phyloP scores from a whole-genome alignment of 64 coral and sea anemone genomes.

The Astreopora myriophthalma region DNA sequence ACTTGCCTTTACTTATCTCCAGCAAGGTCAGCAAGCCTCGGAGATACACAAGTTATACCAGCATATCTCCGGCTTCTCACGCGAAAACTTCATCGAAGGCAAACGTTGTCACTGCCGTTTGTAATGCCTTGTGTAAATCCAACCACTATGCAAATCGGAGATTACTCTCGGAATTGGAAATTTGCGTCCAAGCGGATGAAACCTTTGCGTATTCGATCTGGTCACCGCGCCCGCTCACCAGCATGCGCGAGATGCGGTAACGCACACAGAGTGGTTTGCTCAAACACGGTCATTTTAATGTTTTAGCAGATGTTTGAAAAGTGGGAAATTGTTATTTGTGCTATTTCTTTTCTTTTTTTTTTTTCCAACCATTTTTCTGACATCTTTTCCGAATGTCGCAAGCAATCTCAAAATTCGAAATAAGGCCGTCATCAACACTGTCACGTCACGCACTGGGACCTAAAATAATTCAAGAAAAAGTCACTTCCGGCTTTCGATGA shows the following conservation, averaged over 20 bases:
- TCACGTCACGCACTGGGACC: neutral
- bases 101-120: neutral
- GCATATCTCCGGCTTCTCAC: neutral
- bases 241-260: constrained; percentile 11
- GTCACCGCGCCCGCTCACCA: neutral
- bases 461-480: neutral
- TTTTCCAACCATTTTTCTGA: neutral
- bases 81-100: neutral
- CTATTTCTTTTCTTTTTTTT: neutral
- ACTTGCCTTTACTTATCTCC: constrained; percentile 17
- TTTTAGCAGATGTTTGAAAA: too few species aligned
- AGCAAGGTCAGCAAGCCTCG: neutral
- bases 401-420: too few species aligned
- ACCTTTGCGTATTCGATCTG: neutral
- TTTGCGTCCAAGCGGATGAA: neutral
- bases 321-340: too few species aligned
- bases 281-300: too few species aligned
- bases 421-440: too few species aligned
- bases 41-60: neutral
- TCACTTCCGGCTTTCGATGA: neutral
- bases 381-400: too few species aligned
- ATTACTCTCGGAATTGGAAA: neutral
- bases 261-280: neutral
- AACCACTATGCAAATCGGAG: neutral
- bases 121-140: neutral